phyloP scores from a whole-genome alignment of 2,113 vertebrate species.

The Pomatorhinus ruficollis region DNA sequence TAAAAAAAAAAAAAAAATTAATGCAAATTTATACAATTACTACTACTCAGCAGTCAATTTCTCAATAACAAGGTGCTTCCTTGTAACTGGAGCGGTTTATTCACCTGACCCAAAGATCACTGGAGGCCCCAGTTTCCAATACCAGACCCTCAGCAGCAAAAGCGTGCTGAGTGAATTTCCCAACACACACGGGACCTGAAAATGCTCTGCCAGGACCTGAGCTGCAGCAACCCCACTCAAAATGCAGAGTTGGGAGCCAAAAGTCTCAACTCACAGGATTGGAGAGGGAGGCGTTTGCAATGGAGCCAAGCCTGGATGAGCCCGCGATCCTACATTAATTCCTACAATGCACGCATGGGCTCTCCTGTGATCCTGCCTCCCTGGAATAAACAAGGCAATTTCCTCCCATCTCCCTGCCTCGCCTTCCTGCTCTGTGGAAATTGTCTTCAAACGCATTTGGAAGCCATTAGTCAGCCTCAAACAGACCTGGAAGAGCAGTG shows the following conservation, averaged over 20 bases:
- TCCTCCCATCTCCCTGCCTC: neutral
- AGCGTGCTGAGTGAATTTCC: neutral
- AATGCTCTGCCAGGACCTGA: neutral
- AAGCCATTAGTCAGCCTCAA: neutral
- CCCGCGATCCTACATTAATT: neutral
- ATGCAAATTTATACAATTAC: constrained; percentile 33
- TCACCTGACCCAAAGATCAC: neutral
- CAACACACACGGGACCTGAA: rapidly evolving
- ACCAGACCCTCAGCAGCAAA: rapidly evolving
- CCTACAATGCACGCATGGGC: neutral
- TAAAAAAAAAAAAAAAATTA: neutral
- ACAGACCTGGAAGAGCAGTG: neutral
- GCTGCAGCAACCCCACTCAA: neutral
- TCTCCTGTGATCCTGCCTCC: neutral
- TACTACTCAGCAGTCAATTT: neutral
- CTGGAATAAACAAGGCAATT: neutral
- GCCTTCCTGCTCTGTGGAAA: neutral
- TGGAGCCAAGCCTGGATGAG: neutral
- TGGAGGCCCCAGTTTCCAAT: neutral
- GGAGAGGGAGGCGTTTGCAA: neutral
- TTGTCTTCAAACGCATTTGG: neutral
- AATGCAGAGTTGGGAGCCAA: neutral
- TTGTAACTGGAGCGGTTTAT: neutral
- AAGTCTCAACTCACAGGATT: neutral
- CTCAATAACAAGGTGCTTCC: neutral